These are phyloP conservation scores for Homarus gammarus DNA, from an alignment of 2,888 invertebrate species.

Conservation along the genomic window DNA sequence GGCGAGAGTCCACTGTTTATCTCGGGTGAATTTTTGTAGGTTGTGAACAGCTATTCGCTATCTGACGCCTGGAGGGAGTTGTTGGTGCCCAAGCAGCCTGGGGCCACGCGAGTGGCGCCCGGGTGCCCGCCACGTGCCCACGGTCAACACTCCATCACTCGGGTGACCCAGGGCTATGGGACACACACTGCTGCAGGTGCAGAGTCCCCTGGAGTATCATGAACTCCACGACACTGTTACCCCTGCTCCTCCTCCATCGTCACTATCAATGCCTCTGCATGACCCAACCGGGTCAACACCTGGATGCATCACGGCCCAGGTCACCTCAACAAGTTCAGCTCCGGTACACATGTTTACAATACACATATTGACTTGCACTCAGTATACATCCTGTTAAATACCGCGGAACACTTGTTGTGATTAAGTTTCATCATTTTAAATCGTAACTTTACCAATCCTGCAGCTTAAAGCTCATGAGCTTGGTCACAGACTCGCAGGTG, in stretches of 20 bases:
- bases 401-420: conserved; percentile 33
- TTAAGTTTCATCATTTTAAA: conserved; percentile 46
- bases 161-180: conserved; percentile 1
- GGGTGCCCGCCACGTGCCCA: conserved; percentile 6
- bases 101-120: neutral
- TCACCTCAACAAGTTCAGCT: neutral
- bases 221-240: conserved; percentile 31
- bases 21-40: conserved; percentile 17
- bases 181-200: conserved; percentile 4
- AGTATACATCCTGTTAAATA: conserved; percentile 24
- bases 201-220: conserved; percentile 38
- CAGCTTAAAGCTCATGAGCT: too few species aligned
- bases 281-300: conserved; percentile 7
- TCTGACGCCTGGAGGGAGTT: conserved; percentile 36
- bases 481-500: neutral
- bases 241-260: conserved; percentile 51
- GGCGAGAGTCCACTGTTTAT: conserved; percentile 14
- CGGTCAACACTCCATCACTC: conserved; percentile 38
- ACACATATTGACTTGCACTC: conserved; percentile 44
- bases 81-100: conserved; percentile 3
- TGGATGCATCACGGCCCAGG: conserved; percentile 6
- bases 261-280: conserved; percentile 30
- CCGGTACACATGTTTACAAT: conserved; percentile 42
- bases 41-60: conserved; percentile 38
- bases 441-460: neutral